These are phyloP conservation scores for Trachelipus rathkii DNA, from an alignment of 1,140 invertebrate species.

Conservation along the genomic window DNA sequence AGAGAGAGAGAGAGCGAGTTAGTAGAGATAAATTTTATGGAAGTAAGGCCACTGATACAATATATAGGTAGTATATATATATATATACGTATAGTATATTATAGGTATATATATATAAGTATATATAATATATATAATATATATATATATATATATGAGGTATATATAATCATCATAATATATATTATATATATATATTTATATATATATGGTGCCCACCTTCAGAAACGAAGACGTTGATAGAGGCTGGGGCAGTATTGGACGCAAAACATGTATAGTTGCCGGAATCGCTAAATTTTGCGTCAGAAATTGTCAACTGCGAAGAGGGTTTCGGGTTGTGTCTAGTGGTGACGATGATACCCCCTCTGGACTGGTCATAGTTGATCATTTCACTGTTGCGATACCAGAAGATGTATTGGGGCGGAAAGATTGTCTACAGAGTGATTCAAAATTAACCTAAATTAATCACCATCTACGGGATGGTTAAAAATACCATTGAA, in stretches of 20 bases:
- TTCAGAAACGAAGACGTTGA: conserved; percentile 75
- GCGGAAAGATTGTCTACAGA: conserved; percentile 45
- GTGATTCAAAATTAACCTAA: conserved; percentile 18
- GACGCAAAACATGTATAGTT: conserved; percentile 70
- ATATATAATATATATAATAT: too few relatives aligned
- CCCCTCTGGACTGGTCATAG: conserved; percentile 46
- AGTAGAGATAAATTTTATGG: too few relatives aligned
- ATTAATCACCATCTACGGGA: not conserved
- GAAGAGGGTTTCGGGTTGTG: conserved; percentile 49
- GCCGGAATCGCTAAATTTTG: conserved; percentile 59
- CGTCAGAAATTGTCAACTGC: conserved; percentile 40
- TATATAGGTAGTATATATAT: too few relatives aligned
- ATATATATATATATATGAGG: too few relatives aligned
- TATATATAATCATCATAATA: too few relatives aligned
- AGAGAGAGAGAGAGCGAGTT: too few relatives aligned
- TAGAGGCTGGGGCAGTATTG: conserved; percentile 69
- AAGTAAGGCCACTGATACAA: too few relatives aligned
- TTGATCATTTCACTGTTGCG: conserved; percentile 49
- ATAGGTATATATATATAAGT: too few relatives aligned
- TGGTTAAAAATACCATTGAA: not conserved
- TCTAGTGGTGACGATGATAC: conserved; percentile 35
- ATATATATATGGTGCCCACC: conserved; percentile 57
- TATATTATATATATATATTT: not conserved
- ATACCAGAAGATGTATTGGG: conserved; percentile 48
- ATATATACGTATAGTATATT: too few relatives aligned